These are phyloP conservation scores for Ifrita kowaldi DNA, from an alignment of 2,113 vertebrate species.

Conservation along the genomic window DNA sequence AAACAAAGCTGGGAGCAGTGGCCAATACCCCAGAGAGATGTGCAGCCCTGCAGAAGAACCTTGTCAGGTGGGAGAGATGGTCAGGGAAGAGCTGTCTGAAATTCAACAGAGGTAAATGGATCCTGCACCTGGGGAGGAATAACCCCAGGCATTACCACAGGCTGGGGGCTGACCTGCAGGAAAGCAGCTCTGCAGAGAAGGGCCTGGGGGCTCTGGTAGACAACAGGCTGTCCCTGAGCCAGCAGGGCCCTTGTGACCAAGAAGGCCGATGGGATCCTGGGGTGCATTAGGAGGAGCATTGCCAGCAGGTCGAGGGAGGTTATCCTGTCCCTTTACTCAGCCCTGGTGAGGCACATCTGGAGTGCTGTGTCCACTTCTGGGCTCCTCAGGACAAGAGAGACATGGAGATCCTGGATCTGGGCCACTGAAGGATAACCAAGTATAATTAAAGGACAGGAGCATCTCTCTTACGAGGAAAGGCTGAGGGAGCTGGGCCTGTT, in stretches of 20 bases:
- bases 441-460: neutral
- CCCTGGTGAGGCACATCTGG: neutral
- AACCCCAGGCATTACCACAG: neutral
- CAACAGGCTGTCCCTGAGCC: neutral
- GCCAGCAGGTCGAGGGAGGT: neutral
- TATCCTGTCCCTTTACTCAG: neutral
- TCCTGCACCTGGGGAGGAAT: neutral
- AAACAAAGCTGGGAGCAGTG: neutral
- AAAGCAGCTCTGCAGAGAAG: neutral
- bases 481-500: neutral
- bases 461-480: fast-evolving
- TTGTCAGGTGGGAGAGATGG: neutral
- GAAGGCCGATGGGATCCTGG: neutral
- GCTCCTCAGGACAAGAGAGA: neutral
- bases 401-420: neutral
- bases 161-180: neutral
- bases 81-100: neutral
- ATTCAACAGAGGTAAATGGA: neutral
- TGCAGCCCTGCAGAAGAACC: neutral
- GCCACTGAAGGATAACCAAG: neutral
- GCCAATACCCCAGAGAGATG: neutral
- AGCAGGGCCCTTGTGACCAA: neutral
- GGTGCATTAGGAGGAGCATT: neutral
- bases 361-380: neutral
- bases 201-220: too few species aligned